Evolutionary conservation across 2,888 invertebrate genomes (phyloP).

Genomic region (Diaphora mendica): DNA sequence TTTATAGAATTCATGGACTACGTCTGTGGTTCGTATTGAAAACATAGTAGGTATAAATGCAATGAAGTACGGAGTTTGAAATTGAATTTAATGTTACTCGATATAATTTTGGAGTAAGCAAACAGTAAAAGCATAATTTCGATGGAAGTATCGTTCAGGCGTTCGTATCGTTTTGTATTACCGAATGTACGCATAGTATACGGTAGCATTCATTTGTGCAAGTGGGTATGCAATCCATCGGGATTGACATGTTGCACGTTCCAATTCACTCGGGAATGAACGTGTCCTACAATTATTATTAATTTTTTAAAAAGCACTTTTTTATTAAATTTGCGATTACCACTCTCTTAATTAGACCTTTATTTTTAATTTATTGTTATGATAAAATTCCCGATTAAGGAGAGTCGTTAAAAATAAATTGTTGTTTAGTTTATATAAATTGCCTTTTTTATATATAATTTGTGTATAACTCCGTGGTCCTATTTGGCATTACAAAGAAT

Average conservation of each 20-base stretch:
- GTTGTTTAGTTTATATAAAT: not conserved
- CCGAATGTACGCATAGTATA: conserved; percentile 32
- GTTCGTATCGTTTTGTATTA: conserved; percentile 32
- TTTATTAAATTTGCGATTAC: conserved; percentile 37
- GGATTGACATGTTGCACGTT: conserved; percentile 53
- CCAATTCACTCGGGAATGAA: conserved; percentile 55
- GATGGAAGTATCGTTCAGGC: conserved; percentile 25
- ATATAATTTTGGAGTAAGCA: conserved; percentile 3
- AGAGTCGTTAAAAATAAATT: not conserved
- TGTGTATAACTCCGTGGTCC: too few species aligned
- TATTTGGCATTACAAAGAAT: too few species aligned
- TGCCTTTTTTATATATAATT: not conserved
- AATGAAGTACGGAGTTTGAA: not conserved
- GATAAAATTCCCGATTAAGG: not conserved
- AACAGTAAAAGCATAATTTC: conserved; percentile 26
- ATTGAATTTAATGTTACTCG: not conserved
- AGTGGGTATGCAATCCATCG: conserved; percentile 42
- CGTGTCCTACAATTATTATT: conserved; percentile 62
- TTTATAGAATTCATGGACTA: too few species aligned
- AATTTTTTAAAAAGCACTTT: conserved; percentile 65
- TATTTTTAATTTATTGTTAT: conserved; percentile 14
- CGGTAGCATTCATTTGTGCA: conserved; percentile 41
- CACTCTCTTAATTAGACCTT: conserved; percentile 42
- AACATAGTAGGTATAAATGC: not conserved
- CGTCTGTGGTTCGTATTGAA: not conserved